phyloP scores from a whole-genome alignment of 2,113 vertebrate species.

The Tretioscincus oriximinensis region DNA sequence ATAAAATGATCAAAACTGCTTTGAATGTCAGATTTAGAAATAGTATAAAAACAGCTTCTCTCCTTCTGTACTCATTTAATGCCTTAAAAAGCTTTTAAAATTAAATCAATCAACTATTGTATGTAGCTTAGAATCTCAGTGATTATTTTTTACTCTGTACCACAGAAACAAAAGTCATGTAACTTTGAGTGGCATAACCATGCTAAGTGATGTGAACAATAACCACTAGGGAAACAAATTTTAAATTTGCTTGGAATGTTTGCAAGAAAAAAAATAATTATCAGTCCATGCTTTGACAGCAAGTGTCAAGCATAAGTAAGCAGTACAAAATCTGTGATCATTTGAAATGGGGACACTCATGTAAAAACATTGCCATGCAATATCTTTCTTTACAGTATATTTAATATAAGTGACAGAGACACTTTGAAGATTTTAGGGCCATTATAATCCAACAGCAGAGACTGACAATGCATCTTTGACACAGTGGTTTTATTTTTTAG shows the following conservation, averaged over 20 bases:
- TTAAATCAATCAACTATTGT: too few species aligned
- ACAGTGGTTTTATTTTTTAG: not conserved
- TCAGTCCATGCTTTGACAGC: constrained; percentile 7
- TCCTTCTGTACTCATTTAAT: too few species aligned
- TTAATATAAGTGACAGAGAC: not conserved
- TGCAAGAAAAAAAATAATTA: not conserved
- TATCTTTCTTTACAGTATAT: not conserved
- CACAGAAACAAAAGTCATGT: constrained; percentile 13
- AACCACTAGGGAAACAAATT: not conserved
- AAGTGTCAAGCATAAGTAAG: not conserved
- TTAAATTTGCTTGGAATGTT: constrained; percentile 14
- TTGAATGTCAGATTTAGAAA: too few species aligned
- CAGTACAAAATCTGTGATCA: constrained; percentile 6
- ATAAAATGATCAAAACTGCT: too few species aligned
- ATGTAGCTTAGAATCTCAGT: too few species aligned
- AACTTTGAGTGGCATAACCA: not conserved
- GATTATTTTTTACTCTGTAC: not conserved
- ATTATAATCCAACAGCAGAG: not conserved
- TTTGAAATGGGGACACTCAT: not conserved
- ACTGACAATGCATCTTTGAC: not conserved
- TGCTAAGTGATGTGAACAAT: not conserved
- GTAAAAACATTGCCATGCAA: not conserved
- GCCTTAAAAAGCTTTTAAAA: too few species aligned
- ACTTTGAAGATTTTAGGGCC: not conserved
- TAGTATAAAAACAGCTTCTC: too few species aligned